Conservation (phyloP, 2,113 vertebrate species). For the Dunckerocampus dactyliophorus region DNA sequence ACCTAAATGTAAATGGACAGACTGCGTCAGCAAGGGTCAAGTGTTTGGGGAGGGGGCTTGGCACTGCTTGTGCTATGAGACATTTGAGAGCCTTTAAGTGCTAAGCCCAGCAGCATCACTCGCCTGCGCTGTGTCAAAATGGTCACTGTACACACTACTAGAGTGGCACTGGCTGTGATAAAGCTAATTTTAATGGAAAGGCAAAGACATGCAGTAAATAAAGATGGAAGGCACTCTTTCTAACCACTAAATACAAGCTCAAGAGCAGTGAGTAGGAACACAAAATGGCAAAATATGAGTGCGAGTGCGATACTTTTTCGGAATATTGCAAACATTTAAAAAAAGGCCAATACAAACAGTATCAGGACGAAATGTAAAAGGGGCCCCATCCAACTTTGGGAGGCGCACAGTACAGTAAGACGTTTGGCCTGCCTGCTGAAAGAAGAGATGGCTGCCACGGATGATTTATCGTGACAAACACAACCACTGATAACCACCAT, state of each 20-base stretch:
- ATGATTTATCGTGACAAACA: conserved; percentile 57
- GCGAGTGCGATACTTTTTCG: neutral
- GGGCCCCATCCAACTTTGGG: conserved; percentile 7
- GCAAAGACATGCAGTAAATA: neutral
- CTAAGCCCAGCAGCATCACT: conserved; percentile 57
- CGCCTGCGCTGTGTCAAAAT: conserved; percentile 66
- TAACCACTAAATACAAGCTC: conserved; percentile 4
- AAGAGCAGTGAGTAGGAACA: neutral
- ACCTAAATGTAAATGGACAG: conserved; percentile 68
- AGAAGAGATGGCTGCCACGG: conserved; percentile 46
- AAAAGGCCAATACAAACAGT: conserved; percentile 18
- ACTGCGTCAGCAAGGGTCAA: conserved; percentile 70
- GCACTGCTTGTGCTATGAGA: conserved; percentile 63
- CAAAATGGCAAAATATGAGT: no score
- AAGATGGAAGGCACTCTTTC: neutral
- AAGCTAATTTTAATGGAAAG: conserved; percentile 18
- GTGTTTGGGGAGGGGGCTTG: conserved; percentile 65
- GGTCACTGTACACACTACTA: conserved; percentile 43
- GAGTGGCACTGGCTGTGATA: conserved; percentile 16
- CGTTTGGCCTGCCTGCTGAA: conserved; percentile 48
- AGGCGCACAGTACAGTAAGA: conserved; percentile 27
- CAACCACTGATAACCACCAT: conserved; percentile 38
- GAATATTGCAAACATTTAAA: conserved; percentile 1
- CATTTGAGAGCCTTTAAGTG: conserved; percentile 73
- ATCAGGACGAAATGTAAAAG: conserved; percentile 26